Evolutionary conservation across 2,888 invertebrate genomes (phyloP).

Genomic region (Glomeris marginata): DNA sequence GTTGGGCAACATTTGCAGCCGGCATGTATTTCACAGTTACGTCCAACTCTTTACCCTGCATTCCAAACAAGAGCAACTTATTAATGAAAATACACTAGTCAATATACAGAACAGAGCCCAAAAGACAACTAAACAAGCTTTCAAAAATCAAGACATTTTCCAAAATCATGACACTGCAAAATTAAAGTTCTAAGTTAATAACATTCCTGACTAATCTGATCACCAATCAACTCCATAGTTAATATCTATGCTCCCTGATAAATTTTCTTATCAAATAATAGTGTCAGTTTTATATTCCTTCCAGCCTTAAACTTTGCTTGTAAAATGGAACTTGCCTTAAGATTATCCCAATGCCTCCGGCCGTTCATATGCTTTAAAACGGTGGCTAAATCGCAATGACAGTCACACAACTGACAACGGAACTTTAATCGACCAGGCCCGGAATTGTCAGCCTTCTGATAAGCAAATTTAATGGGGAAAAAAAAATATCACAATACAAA

Average conservation of each 20-base stretch:
- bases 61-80: too few relatives aligned
- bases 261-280: background rate
- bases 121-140: too few relatives aligned
- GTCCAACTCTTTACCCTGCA: slow-evolving; percentile 23
- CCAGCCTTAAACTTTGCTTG: background rate
- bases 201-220: background rate
- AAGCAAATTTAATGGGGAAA: too few relatives aligned
- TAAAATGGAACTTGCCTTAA: background rate
- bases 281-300: background rate
- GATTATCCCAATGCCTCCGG: slow-evolving; percentile 21
- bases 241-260: background rate
- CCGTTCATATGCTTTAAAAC: slow-evolving; percentile 27
- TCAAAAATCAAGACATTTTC: background rate
- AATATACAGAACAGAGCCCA: too few relatives aligned
- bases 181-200: background rate
- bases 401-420: slow-evolving; percentile 32
- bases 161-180: background rate
- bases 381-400: slow-evolving; percentile 26
- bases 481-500: too few relatives aligned
- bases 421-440: slow-evolving; percentile 16
- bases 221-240: background rate
- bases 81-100: too few relatives aligned
- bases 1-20: slow-evolving; percentile 23
- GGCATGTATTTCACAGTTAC: slow-evolving; percentile 24
- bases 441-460: too few relatives aligned